A percentile compares a stretch with the other conserved stretches of the same genome.
phyloP scores from a whole-genome alignment of 1,140 invertebrate genomes.

The Anthonomus grandis region DNA sequence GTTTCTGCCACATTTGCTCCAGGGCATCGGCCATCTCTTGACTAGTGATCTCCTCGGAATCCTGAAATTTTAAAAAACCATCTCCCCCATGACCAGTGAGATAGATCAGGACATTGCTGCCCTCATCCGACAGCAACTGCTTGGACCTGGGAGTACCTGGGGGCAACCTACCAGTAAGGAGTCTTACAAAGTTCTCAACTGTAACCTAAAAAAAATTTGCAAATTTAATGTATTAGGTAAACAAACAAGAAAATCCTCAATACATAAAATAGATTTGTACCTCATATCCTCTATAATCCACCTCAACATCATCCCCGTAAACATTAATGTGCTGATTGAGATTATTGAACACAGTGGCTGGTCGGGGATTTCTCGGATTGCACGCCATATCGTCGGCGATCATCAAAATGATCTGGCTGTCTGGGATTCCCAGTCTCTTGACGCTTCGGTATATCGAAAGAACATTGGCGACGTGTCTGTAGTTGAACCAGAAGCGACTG shows the following conservation, averaged over 20 bases:
- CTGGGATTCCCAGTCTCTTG: constrained; percentile 95
- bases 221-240: not conserved
- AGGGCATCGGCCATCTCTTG: constrained; percentile 97
- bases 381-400: constrained; percentile 99
- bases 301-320: constrained; percentile 99
- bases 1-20: constrained; percentile 99
- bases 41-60: constrained; percentile 98
- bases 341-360: constrained; percentile 98
- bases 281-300: constrained; percentile 98
- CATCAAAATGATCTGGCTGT: constrained; percentile 97
- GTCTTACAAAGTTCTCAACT: constrained; percentile 96
- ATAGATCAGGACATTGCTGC: constrained; percentile 97
- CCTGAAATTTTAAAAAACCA: constrained; percentile 99
- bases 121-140: constrained; percentile 91
- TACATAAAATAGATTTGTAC: constrained; percentile 51
- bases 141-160: constrained; percentile 93
- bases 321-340: constrained; percentile 98
- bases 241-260: no score
- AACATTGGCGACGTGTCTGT: constrained; percentile 98
- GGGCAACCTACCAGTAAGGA: constrained; percentile 88
- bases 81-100: constrained; percentile 97
- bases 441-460: constrained; percentile 97
- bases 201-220: constrained; percentile 66
- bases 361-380: constrained; percentile 94
- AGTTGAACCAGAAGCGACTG: constrained; percentile 99